A percentile compares a stretch with the other conserved stretches of the same genome.
These are phyloP conservation scores for Bothrops jararaca DNA, from an alignment of 2,113 vertebrate species.

Conservation along the genomic window DNA sequence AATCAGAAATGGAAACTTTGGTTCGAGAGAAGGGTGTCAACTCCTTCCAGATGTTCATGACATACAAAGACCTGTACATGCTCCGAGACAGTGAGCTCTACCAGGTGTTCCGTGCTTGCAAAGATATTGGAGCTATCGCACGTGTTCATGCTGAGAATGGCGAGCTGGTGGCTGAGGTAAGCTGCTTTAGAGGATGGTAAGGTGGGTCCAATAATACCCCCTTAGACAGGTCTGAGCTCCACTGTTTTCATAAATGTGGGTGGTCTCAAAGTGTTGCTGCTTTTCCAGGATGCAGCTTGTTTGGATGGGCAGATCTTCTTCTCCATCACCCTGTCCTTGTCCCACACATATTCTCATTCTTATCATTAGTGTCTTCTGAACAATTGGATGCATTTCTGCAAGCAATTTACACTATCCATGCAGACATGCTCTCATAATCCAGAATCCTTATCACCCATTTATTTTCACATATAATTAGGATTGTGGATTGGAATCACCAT, in stretches of 20 bases:
- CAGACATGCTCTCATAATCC: background rate
- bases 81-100: conserved; percentile 93
- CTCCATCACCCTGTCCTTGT: background rate
- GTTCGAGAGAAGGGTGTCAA: conserved; percentile 94
- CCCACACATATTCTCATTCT: background rate
- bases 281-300: background rate
- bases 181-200: background rate
- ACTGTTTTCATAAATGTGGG: background rate
- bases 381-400: background rate
- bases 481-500: background rate
- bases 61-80: conserved; percentile 95
- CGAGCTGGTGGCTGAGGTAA: conserved; percentile 93
- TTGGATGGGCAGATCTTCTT: background rate
- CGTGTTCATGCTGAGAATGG: conserved; percentile 95
- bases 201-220: background rate
- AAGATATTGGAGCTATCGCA: conserved; percentile 88
- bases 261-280: background rate
- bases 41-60: conserved; percentile 98
- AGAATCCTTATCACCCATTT: background rate
- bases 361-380: background rate
- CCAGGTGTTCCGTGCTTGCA: conserved; percentile 89
- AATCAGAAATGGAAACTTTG: conserved; percentile 89
- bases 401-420: background rate
- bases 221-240: background rate
- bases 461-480: background rate